Percentiles rank a stretch among this genome's conserved stretches.
These are phyloP conservation scores for Zeuzera pyrina DNA, from an alignment of 2,888 invertebrate genomes.

Conservation along the genomic window DNA sequence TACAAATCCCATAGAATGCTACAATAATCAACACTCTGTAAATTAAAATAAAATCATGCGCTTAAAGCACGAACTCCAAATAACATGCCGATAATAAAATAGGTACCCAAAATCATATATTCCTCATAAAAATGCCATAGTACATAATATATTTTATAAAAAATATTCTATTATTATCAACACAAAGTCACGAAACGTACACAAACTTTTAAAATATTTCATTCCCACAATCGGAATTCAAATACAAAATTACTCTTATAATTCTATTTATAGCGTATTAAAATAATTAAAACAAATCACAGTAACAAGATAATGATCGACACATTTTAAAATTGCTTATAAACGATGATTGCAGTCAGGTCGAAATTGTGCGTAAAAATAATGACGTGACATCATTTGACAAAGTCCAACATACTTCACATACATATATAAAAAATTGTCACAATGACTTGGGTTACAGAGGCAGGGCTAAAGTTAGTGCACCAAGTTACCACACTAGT, in stretches of 20 bases:
- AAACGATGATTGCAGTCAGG: no score
- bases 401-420: no score
- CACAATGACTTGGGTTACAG: no score
- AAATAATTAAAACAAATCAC: slow-evolving; percentile 66
- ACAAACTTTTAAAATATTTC: slow-evolving; percentile 18
- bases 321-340: no score
- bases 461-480: no score
- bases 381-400: no score
- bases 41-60: slow-evolving; percentile 59
- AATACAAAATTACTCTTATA: slow-evolving; percentile 26
- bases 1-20: slow-evolving; percentile 51
- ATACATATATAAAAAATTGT: no score
- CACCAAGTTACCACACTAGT: no score
- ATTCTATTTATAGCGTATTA: slow-evolving; percentile 33
- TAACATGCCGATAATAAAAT: slow-evolving; percentile 24
- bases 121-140: slow-evolving; percentile 29
- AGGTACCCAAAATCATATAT: slow-evolving; percentile 3
- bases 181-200: neutral
- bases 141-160: slow-evolving; percentile 8
- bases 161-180: slow-evolving; percentile 2
- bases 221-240: slow-evolving; percentile 39
- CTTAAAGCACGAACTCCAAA: slow-evolving; percentile 60
- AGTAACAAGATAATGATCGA: slow-evolving; percentile 52
- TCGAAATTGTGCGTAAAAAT: no score
- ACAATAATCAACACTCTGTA: slow-evolving; percentile 44